Evolutionary conservation across 2,888 invertebrate species (phyloP).

Genomic region (Platycheirus rosarum): DNA sequence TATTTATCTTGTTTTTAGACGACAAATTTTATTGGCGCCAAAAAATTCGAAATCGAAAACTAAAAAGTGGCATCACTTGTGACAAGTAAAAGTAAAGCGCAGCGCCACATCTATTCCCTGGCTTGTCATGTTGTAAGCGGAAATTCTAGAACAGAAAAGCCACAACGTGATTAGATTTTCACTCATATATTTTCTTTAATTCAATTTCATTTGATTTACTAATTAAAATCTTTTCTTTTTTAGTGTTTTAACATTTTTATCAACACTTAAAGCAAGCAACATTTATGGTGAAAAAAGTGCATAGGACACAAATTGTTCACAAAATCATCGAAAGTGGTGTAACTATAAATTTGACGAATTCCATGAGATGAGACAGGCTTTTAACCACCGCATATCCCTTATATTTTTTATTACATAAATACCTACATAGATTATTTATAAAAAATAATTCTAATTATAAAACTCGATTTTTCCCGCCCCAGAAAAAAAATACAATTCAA

Average conservation of each 20-base stretch:
- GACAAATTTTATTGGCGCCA: constrained; percentile 61
- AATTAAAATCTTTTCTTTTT: neutral
- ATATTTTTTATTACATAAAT: no score
- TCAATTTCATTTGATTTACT: neutral
- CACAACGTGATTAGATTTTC: constrained; percentile 56
- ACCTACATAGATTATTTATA: no score
- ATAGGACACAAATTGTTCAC: no score
- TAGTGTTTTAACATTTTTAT: neutral
- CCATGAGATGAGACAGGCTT: no score
- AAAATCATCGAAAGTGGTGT: no score
- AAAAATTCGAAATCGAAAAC: constrained; percentile 62
- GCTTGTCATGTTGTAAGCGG: constrained; percentile 68
- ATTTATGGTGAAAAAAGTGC: neutral
- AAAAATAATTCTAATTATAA: no score
- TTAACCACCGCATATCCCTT: no score
- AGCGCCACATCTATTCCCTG: constrained; percentile 38
- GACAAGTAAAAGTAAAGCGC: constrained; percentile 37
- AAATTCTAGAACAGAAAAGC: constrained; percentile 53
- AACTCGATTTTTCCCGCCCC: no score
- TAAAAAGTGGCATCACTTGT: constrained; percentile 67
- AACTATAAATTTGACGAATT: no score
- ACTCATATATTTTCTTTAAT: neutral
- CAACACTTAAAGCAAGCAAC: neutral
- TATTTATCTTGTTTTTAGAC: no score
- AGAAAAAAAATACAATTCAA: no score